Evolutionary conservation across 2,797 vertebrate genomes (phyloP).

Genomic region (Dicrostonyx torquatus): DNA sequence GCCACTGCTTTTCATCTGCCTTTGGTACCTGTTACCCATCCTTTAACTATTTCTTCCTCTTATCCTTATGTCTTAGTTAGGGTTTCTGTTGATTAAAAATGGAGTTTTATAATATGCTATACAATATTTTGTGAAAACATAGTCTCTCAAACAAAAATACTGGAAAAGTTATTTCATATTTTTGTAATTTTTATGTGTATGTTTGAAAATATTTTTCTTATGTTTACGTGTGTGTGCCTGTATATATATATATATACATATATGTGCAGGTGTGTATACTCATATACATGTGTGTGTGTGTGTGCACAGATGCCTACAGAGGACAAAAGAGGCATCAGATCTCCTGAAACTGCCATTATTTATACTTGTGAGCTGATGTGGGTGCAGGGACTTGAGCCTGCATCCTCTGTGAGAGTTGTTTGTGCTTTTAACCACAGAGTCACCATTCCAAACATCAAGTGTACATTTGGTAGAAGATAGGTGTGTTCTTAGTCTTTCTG

Average conservation of each 20-base stretch:
- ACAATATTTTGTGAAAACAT: background rate
- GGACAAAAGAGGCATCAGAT: background rate
- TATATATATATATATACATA: background rate
- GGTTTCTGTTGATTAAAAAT: slow-evolving; percentile 11
- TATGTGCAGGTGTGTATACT: background rate
- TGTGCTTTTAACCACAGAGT: background rate
- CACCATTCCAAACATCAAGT: background rate
- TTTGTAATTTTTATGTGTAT: slow-evolving; percentile 4
- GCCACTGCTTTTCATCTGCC: background rate
- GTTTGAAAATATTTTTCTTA: background rate
- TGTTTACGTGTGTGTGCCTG: background rate
- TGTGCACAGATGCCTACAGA: background rate
- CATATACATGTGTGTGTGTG: rapidly evolving
- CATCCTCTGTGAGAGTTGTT: background rate
- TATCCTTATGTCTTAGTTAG: background rate
- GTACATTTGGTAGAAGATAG: background rate
- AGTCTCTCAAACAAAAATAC: slow-evolving; percentile 32
- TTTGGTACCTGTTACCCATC: background rate
- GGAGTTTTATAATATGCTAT: background rate
- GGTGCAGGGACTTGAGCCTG: background rate
- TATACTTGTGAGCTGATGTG: background rate
- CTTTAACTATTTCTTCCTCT: background rate
- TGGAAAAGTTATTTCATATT: background rate
- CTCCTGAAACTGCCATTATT: background rate
- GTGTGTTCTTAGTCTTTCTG: background rate